Base-by-base conservation (phyloP, 2,797 vertebrate genomes). In the Miichthys miiuy region DNA sequence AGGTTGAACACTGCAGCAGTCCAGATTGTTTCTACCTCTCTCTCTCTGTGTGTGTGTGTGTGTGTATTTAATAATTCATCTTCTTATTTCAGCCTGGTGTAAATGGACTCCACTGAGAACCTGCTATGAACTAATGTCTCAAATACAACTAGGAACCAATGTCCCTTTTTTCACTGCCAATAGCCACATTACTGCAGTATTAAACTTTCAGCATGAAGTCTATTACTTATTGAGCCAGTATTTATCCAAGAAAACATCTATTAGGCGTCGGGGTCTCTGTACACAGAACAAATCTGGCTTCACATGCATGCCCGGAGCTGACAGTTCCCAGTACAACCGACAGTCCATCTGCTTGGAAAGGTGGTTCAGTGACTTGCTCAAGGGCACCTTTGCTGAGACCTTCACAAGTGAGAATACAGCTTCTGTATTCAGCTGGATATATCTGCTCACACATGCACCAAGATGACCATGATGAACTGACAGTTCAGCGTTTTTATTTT, bases 61-160 rank as follows among this genome's bases (percentile, higher is more conserved):
- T 27, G 27, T 66, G 20, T 20, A 9, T 75, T 90, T 71, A 86
- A 88, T 88, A 83, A 89, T 90, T 88, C 4, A 85, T 66, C 47
- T 42, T 64, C 77, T 84, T 69, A 61, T 77, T 80, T 67, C 77
- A 71, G 72, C 58, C 75, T 6, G 48, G 18, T 82, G 70, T 75
- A 67, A 84, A 72, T 68, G 68, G 20, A 64, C 46, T 80, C 83
- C 54, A 1, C 60, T 47, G 60, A 76, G 81, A 81, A 23, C 47
- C 2, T 14, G 2, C 75, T 47, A 20, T 71, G 50, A 77, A 34
- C 38, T 75, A 75, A 79, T 51, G 62, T 55, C 30, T 77, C 74
- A 42, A 74, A 63, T 42, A 65, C 44, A 54, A 47, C 62, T 2
- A 12, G 52, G 23, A 75, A 54, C 57, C 48, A 42, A 5, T 21